Percentiles rank a stretch among this genome's conserved stretches.
Evolutionary conservation across 2,888 invertebrate genomes (phyloP).

Genomic region (Luffia ferchaultella): DNA sequence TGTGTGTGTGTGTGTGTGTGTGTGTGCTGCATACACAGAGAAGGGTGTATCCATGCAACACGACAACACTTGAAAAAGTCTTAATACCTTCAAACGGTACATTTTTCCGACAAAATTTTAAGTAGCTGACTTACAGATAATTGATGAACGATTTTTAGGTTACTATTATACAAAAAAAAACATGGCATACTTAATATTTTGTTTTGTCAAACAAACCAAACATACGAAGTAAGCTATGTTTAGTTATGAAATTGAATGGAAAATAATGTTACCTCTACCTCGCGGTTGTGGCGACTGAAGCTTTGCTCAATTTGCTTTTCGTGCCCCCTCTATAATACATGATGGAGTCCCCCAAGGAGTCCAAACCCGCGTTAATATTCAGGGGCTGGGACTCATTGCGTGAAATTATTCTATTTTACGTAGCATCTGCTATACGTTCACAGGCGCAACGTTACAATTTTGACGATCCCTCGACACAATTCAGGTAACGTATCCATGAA

Average conservation of each 20-base stretch:
- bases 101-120: too few relatives aligned
- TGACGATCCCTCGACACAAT: not conserved
- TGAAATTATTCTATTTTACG: conserved; percentile 21
- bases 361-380: conserved; percentile 27
- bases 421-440: conserved; percentile 1
- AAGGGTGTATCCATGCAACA: too few relatives aligned
- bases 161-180: too few relatives aligned
- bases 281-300: not conserved
- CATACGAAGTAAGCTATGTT: too few relatives aligned
- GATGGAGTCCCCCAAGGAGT: conserved; percentile 22
- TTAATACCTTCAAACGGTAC: too few relatives aligned
- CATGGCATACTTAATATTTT: too few relatives aligned
- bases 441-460: not conserved
- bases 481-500: not conserved
- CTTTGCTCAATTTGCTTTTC: conserved; percentile 27
- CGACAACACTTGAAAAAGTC: too few relatives aligned
- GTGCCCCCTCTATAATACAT: conserved; percentile 26
- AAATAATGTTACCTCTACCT: not conserved
- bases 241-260: not conserved
- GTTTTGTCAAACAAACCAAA: too few relatives aligned
- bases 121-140: too few relatives aligned
- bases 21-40: too few relatives aligned
- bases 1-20: too few relatives aligned
- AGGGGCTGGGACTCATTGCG: conserved; percentile 17
- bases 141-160: too few relatives aligned